A percentile compares a stretch with the other conserved stretches of the same genome.
These are phyloP conservation scores for Nephrotoma guestfalica DNA, from an alignment of 2,888 invertebrate species.

Conservation along the genomic window DNA sequence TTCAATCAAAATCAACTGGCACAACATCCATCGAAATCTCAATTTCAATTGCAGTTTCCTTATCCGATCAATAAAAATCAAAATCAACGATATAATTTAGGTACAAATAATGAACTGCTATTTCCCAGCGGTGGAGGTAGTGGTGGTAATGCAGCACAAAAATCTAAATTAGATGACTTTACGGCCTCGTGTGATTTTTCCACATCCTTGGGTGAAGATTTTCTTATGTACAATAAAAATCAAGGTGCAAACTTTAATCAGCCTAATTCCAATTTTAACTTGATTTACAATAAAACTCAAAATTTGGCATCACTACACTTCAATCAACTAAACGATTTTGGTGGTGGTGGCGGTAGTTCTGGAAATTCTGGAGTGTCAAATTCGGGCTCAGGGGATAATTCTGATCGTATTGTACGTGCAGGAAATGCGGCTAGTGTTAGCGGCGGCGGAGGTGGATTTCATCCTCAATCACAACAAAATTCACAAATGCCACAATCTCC, in stretches of 20 bases:
- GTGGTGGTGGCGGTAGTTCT: conserved; percentile 17
- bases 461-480: not conserved
- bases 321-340: conserved; percentile 1
- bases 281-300: not conserved
- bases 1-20: not conserved
- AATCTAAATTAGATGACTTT: conserved; percentile 1
- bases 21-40: not conserved
- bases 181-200: not conserved
- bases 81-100: conserved; percentile 18
- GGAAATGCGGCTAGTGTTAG: conserved; percentile 42
- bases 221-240: conserved; percentile 4
- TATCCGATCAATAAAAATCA: conserved; percentile 27
- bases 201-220: not conserved
- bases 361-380: conserved; percentile 19
- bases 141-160: not conserved
- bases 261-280: not conserved
- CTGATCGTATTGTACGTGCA: conserved; percentile 8
- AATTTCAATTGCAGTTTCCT: not conserved
- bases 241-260: conserved; percentile 1
- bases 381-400: conserved; percentile 6
- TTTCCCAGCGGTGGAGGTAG: not conserved
- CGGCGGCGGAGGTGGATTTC: conserved; percentile 23
- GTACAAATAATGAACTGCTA: not conserved
- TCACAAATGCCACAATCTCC: conserved; percentile 4
- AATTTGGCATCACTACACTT: not conserved